These are phyloP conservation scores for Drosophila micromelanica DNA, from an alignment of 1,140 invertebrate genomes.

Conservation along the genomic window DNA sequence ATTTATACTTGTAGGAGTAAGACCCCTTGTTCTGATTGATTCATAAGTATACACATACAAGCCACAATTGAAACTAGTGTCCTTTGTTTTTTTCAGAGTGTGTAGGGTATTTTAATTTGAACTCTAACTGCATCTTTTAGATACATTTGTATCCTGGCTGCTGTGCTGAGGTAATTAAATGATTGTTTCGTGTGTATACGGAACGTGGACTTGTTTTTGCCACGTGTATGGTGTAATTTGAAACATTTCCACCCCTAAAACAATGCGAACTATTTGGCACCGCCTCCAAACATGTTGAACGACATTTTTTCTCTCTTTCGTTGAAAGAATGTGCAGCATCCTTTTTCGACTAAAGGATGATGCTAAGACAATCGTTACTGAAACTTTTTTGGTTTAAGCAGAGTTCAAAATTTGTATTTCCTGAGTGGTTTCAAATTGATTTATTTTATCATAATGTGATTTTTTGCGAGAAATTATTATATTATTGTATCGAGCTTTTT, in stretches of 20 bases:
- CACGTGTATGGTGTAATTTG: slow-evolving; percentile 44
- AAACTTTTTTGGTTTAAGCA: slow-evolving; percentile 74
- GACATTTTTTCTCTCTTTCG: slow-evolving; percentile 69
- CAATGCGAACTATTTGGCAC: slow-evolving; percentile 49
- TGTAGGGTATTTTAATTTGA: too few species aligned
- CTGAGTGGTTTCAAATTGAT: slow-evolving; percentile 52
- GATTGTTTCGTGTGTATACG: too few species aligned
- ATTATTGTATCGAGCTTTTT: slow-evolving; percentile 32
- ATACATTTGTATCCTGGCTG: too few species aligned
- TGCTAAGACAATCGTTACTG: slow-evolving; percentile 67
- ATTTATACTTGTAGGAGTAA: too few species aligned
- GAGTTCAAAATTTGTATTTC: slow-evolving; percentile 68
- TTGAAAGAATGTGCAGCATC: slow-evolving; percentile 59
- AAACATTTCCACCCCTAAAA: slow-evolving; percentile 65
- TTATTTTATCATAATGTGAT: slow-evolving; percentile 65
- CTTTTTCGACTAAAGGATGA: slow-evolving; percentile 66
- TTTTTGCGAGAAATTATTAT: slow-evolving; percentile 27
- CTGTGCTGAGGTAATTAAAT: too few species aligned
- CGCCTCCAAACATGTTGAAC: slow-evolving; percentile 63
- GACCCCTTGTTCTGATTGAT: too few species aligned
- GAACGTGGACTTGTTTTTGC: slow-evolving; percentile 9
- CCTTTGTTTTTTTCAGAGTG: too few species aligned
- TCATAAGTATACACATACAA: too few species aligned
- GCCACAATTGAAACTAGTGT: too few species aligned
- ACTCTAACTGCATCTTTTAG: too few species aligned